Evolutionary conservation across 64 coral and sea anemone species (phyloP).

Genomic region (Acropora tenuis): DNA sequence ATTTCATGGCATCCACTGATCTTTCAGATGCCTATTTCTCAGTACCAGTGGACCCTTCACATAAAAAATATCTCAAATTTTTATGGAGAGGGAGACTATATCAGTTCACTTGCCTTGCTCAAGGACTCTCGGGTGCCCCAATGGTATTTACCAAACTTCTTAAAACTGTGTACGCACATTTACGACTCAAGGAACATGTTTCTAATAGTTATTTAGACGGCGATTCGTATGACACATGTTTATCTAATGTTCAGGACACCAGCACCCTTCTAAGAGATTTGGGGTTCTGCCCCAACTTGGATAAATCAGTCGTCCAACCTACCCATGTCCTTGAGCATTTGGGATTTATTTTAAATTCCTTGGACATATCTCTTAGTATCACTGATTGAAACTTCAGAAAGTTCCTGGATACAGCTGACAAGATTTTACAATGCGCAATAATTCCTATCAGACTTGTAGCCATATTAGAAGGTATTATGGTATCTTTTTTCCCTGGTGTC

Average conservation of each 20-base stretch:
- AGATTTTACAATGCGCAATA: not conserved
- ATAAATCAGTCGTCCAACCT: no score
- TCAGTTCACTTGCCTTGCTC: not conserved
- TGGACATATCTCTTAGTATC: not conserved
- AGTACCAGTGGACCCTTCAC: not conserved
- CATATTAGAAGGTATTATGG: conserved; percentile 38
- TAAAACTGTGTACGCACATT: conserved; percentile 5
- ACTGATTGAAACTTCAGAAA: not conserved
- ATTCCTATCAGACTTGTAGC: not conserved
- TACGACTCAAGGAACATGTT: conserved; percentile 34
- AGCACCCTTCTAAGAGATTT: conserved; percentile 23
- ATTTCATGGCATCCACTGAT: not conserved
- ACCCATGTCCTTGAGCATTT: no score
- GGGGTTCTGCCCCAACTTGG: not conserved
- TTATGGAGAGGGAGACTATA: no score
- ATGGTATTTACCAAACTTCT: conserved; percentile 26
- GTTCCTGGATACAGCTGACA: not conserved
- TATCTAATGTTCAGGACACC: conserved; percentile 21
- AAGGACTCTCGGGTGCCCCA: not conserved
- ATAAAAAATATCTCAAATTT: no score
- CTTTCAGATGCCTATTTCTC: conserved; percentile 36
- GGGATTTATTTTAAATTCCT: no score
- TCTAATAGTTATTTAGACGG: conserved; percentile 16
- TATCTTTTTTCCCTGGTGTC: conserved; percentile 9
- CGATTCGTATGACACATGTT: not conserved